phyloP scores from a whole-genome alignment of 2,888 invertebrate genomes.

The Cephus runcator region DNA sequence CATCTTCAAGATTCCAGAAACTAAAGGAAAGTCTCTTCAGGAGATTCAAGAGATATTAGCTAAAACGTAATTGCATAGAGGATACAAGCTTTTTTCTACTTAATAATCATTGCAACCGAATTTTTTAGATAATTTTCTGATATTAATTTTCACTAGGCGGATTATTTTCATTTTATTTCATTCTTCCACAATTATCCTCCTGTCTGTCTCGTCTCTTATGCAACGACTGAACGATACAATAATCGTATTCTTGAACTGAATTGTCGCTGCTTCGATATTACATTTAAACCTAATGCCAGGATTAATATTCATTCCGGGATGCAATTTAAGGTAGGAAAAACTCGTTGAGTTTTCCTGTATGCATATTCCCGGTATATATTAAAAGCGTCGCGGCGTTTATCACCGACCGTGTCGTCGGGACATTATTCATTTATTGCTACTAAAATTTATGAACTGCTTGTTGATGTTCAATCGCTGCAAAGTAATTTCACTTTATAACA shows the following conservation, averaged over 20 bases:
- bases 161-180: not conserved
- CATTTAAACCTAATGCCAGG: not conserved
- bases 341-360: not conserved
- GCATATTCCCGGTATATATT: not conserved
- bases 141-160: not conserved
- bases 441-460: not conserved
- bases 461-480: not conserved
- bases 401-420: not conserved
- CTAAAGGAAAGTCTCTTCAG: conserved; percentile 52
- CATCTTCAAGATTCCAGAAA: conserved; percentile 50
- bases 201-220: not conserved
- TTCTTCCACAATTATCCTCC: not conserved
- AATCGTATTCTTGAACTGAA: not conserved
- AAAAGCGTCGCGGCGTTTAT: not conserved
- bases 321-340: not conserved
- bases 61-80: not conserved
- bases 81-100: not conserved
- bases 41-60: conserved; percentile 50
- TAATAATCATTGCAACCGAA: not conserved
- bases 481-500: too few species aligned
- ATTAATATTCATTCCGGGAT: not conserved
- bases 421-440: not conserved
- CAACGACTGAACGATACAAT: not conserved
- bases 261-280: not conserved
- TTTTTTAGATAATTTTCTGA: not conserved